These are phyloP conservation scores for Coleophora flavipennella DNA, from an alignment of 2,888 invertebrate species.

Conservation along the genomic window DNA sequence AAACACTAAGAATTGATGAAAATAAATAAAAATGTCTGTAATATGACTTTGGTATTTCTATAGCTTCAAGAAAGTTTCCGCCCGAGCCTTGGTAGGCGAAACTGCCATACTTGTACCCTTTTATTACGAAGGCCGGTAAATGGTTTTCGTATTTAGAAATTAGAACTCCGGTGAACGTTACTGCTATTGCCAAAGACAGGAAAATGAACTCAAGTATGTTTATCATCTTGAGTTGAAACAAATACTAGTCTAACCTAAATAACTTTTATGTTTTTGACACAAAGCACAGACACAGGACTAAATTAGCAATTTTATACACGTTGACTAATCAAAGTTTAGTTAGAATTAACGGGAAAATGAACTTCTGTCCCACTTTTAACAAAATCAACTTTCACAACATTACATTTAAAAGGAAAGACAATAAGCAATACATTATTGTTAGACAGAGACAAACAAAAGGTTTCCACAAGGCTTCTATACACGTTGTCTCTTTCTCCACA, in stretches of 20 bases:
- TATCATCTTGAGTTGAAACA: conserved; percentile 28
- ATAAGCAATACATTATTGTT: no score
- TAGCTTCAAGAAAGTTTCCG: conserved; percentile 49
- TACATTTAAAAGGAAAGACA: no score
- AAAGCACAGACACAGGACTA: background rate
- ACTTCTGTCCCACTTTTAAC: conserved; percentile 2
- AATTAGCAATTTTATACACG: background rate
- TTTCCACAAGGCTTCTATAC: no score
- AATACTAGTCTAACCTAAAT: background rate
- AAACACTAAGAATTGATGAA: conserved; percentile 72
- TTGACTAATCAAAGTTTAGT: background rate
- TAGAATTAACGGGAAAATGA: background rate
- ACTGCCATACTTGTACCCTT: conserved; percentile 82
- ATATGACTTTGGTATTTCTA: conserved; percentile 85
- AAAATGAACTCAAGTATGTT: conserved; percentile 61
- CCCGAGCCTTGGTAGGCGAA: conserved; percentile 72
- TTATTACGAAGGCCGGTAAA: conserved; percentile 76
- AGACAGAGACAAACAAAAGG: no score
- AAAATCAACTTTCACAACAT: background rate
- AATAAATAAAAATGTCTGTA: conserved; percentile 87
- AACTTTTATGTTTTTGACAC: background rate
- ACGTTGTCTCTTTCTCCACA: no score
- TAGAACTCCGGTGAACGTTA: conserved; percentile 72
- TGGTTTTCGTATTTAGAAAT: conserved; percentile 77
- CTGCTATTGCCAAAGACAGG: conserved; percentile 47